Base-by-base conservation (phyloP, 2,888 invertebrate genomes). In the Ecliptopera silaceata region DNA sequence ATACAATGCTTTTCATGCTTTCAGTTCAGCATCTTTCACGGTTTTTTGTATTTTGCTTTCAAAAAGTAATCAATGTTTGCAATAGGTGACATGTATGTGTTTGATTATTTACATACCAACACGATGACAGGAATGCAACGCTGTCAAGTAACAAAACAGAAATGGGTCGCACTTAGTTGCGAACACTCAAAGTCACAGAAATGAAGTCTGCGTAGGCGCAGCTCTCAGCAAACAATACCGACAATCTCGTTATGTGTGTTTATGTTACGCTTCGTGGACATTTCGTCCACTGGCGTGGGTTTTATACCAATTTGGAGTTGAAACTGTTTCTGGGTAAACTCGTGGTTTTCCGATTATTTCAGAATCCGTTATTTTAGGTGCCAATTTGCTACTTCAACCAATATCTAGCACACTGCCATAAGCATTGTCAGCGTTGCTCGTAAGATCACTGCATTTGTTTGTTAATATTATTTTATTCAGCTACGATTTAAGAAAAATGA, bases 301-400 rank as follows among this genome's bases (percentile, higher is more conserved):
- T 76, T 72, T 71, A 74, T 71, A 75, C 75, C 73, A 75, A 80
- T 79, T 80, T 66, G 68, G 70, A 78, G 66, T 75, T 69, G 65
- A 69, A 85, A 81, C 81, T 75, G 81, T 82, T 79, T 76, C 70
- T 71, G 70, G 71, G 75, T 75, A 75, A 64, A 65, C 70, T 75
- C 75, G 76, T 77, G 74, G 76, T 83, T 88, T 85, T 81, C 77
- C 75, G 72, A 84, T 82, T 82, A 84, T 88, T 88, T 85, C 67
- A 68, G 68, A 74, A 65, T 56, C 88, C 88, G 89, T 88, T 88
- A 90, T 64, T 76, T 77, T 77, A 73, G 79, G 77, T 75, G 77
- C 67, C 65, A 70, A 75, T 67, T 70, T 65, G 61, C 61, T 59
- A 63, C 59, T 59, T 63, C 59, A 66, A 55, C 61, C 59, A 62